These are phyloP conservation scores for Chrysomela aeneicollis DNA, from an alignment of 2,888 invertebrate genomes.

Conservation along the genomic window DNA sequence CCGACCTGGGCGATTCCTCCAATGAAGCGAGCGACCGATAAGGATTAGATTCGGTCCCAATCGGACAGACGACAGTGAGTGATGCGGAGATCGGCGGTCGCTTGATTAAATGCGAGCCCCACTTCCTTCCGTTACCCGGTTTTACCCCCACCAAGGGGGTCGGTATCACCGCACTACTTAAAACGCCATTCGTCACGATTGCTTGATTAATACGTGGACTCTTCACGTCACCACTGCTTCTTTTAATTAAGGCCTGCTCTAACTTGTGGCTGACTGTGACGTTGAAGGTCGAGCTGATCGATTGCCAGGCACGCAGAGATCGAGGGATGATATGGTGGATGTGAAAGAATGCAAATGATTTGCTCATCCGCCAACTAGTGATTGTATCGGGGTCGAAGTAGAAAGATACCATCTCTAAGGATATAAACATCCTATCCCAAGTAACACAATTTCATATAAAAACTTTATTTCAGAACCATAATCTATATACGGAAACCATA, in stretches of 20 bases:
- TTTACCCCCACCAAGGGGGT: conserved; percentile 29
- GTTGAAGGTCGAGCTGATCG: neutral
- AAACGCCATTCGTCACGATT: conserved; percentile 58
- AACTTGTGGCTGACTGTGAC: neutral
- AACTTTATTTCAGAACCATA: too few species aligned
- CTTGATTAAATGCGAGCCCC: conserved; percentile 58
- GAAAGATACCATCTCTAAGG: too few species aligned
- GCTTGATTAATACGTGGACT: conserved; percentile 53
- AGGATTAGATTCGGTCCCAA: conserved; percentile 57
- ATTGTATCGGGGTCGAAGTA: too few species aligned
- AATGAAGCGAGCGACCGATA: conserved; percentile 59
- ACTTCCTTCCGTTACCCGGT: neutral
- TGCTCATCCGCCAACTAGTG: too few species aligned
- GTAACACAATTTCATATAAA: too few species aligned
- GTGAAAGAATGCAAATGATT: too few species aligned
- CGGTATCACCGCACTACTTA: conserved; percentile 53
- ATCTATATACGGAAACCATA: too few species aligned
- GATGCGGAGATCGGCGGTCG: conserved; percentile 59
- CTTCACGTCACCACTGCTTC: conserved; percentile 32
- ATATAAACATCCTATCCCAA: too few species aligned
- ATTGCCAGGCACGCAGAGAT: neutral
- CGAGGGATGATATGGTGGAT: too few species aligned
- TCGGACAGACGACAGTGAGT: conserved; percentile 58
- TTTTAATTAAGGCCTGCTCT: conserved; percentile 27
- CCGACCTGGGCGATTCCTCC: conserved; percentile 58